Conservation (phyloP, 2,113 vertebrate species). For the Neogale vison region DNA sequence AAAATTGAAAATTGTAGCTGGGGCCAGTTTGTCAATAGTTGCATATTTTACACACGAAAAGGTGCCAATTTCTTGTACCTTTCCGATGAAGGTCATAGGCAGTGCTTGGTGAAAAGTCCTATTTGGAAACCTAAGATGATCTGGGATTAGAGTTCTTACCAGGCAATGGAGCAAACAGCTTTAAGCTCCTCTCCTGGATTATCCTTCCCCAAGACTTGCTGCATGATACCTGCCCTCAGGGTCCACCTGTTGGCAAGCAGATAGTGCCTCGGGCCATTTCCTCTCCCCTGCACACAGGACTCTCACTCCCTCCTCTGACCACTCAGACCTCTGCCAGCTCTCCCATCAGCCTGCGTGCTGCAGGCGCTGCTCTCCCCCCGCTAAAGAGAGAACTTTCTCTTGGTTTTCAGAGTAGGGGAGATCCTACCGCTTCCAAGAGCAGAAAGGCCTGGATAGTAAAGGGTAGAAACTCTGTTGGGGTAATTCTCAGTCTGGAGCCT, state of each 20-base stretch:
- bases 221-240: not conserved
- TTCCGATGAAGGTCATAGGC: not conserved
- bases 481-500: not conserved
- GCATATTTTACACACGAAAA: not conserved
- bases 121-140: not conserved
- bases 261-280: not conserved
- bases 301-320: not conserved
- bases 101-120: not conserved
- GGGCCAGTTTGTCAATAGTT: not conserved
- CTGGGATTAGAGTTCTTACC: not conserved
- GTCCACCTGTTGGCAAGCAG: not conserved
- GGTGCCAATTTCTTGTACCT: not conserved
- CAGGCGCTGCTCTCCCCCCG: too few relatives aligned
- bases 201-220: not conserved
- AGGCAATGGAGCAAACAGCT: not conserved
- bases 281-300: accelerated
- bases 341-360: too few relatives aligned
- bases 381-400: not conserved
- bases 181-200: not conserved
- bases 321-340: not conserved
- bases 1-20: not conserved
- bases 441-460: not conserved
- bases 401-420: not conserved
- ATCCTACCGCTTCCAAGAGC: not conserved
- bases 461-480: too few relatives aligned